A percentile compares a stretch with the other conserved stretches of the same genome.
These are phyloP conservation scores for Tiphia femorata DNA, from an alignment of 2,888 invertebrate genomes.

Conservation along the genomic window DNA sequence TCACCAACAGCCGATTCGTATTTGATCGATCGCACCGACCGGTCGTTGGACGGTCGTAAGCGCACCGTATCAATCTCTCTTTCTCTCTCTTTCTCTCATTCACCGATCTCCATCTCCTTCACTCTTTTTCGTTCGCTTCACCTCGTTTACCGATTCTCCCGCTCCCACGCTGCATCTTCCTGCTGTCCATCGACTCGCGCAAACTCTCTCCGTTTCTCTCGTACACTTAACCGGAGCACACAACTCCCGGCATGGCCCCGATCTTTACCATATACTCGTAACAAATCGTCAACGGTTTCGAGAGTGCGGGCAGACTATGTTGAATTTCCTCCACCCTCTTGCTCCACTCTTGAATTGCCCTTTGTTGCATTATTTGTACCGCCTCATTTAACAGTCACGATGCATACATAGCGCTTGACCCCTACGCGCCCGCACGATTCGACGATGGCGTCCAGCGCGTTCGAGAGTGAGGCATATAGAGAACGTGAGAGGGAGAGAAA, in stretches of 20 bases:
- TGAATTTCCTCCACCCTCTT: no score
- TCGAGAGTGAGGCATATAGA: no score
- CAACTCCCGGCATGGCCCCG: slow-evolving; percentile 38
- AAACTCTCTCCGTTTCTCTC: slow-evolving; percentile 18
- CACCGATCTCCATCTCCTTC: neutral
- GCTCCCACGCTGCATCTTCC: no score
- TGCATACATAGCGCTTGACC: slow-evolving; percentile 1
- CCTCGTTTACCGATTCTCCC: no score
- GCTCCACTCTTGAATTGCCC: slow-evolving; percentile 7
- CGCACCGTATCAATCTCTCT: slow-evolving; percentile 23
- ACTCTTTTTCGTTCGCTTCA: neutral
- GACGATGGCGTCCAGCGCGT: no score
- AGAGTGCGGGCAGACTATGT: no score
- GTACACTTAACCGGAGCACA: slow-evolving; percentile 24
- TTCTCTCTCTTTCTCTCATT: slow-evolving; percentile 13
- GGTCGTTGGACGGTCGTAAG: slow-evolving; percentile 36
- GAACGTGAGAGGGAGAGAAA: no score
- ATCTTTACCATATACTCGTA: slow-evolving; percentile 53
- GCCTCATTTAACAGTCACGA: slow-evolving; percentile 2
- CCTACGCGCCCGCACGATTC: no score
- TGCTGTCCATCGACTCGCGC: no score
- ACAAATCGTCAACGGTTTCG: slow-evolving; percentile 38
- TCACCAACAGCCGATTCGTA: slow-evolving; percentile 41
- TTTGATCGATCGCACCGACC: slow-evolving; percentile 46
- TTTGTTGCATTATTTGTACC: slow-evolving; percentile 28